Base-by-base conservation (phyloP, 2,113 vertebrate species). In the Nerophis ophidion region DNA sequence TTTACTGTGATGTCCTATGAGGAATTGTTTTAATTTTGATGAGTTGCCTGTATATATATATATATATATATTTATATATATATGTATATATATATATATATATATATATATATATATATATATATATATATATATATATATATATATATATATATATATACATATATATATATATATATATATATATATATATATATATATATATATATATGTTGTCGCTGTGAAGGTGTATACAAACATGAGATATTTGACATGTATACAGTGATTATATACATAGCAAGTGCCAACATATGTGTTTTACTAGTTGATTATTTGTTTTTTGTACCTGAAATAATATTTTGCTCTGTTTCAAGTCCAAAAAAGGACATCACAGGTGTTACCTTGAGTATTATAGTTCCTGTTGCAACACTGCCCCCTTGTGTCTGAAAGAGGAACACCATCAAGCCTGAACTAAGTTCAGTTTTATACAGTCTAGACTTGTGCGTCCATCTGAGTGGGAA, bases 331-430 rank as follows among this genome's bases (percentile, higher is more conserved):
- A 61, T 68, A 70, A 72, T 61, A 64, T 19, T 68, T 35, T 19
- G 12, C 36, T 66, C 47, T 55, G 72, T 66, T 81, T 73, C 46
- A 76, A 70, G 53, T 19, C 48, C 6, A 40, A 40, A 40, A 50
- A 35, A 56, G 59, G 71, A 56, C 62, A 50, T 59, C 16, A 60
- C 53, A 13, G 40, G 17, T 66, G 35, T 60, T 36, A 16, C 65
- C 33, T 65, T 57, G 12, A 34, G 35, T 15, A 13, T 15, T 26
- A 51, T 49, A 48, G 72, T 83, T 71, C 59, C 81, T 87, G 81
- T 65, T 74, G 84, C 84, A 88, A 85, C 63, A 88, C 81, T 89
- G 88, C 85, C 87, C 82, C 76, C 87, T 68, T 82, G 86, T 87
- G 88, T 55, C 38, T 17, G 4, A 8, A 67, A 64, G 35, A 7